A percentile compares a stretch with the other conserved stretches of the same genome.
phyloP scores from a whole-genome alignment of 2,113 vertebrate species.

The Paramisgurnus dabryanus region DNA sequence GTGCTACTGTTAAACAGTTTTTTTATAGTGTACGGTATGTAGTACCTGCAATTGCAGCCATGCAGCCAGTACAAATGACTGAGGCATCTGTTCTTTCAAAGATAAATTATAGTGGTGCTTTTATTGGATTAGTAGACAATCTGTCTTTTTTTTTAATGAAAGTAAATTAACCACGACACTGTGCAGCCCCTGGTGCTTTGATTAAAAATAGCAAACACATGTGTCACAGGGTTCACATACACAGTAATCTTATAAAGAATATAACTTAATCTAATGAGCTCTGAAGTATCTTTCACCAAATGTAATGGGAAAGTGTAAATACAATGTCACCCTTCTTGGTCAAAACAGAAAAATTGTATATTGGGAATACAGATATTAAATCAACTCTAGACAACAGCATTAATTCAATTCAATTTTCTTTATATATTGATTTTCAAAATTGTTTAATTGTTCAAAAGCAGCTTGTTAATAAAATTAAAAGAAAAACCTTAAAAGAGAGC shows the following conservation, averaged over 20 bases:
- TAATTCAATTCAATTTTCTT: too few species aligned
- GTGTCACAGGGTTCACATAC: background rate
- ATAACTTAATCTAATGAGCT: slow-evolving; percentile 7
- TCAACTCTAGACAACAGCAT: too few species aligned
- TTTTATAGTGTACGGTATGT: too few species aligned
- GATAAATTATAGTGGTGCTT: slow-evolving; percentile 19
- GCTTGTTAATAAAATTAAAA: too few species aligned
- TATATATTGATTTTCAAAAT: too few species aligned
- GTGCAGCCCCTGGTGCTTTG: slow-evolving; percentile 10
- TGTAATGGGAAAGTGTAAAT: slow-evolving; percentile 10
- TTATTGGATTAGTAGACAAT: slow-evolving; percentile 27
- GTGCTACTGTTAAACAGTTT: too few species aligned
- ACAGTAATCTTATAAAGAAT: slow-evolving; percentile 35
- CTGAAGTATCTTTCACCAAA: background rate
- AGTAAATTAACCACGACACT: slow-evolving; percentile 16
- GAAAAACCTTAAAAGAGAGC: too few species aligned
- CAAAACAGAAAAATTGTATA: background rate
- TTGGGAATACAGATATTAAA: too few species aligned
- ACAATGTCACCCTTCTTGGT: background rate
- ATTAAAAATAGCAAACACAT: slow-evolving; percentile 31
- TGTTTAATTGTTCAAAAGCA: too few species aligned
- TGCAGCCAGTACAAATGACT: background rate
- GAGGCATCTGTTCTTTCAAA: background rate
- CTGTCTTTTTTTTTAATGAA: slow-evolving; percentile 17
- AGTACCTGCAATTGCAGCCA: too few species aligned